phyloP scores from a whole-genome alignment of 2,797 vertebrate species.

The Myiotriccus ornatus region DNA sequence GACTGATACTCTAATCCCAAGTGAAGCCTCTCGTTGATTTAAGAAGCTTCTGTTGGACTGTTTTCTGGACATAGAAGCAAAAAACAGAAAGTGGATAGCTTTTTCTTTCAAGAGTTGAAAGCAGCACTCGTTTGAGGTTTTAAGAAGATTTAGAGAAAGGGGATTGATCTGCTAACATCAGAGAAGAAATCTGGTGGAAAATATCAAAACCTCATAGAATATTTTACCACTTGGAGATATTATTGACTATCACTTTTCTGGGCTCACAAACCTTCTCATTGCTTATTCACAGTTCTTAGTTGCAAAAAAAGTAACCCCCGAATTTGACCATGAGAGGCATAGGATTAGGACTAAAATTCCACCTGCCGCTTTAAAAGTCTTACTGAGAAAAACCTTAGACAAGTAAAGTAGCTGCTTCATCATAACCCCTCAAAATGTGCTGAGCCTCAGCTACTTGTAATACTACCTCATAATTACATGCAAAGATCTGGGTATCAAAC shows the following conservation, averaged over 20 bases:
- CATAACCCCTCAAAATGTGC: slow-evolving; percentile 51
- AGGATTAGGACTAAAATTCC: not conserved
- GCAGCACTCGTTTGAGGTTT: slow-evolving; percentile 50
- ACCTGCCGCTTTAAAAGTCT: slow-evolving; percentile 19
- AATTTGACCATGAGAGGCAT: not conserved
- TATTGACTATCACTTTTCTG: not conserved
- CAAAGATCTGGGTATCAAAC: slow-evolving; percentile 65
- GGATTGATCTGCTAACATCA: slow-evolving; percentile 60
- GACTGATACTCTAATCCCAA: slow-evolving; percentile 68
- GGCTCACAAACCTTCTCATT: not conserved
- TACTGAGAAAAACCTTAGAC: not conserved
- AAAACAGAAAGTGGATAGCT: slow-evolving; percentile 31
- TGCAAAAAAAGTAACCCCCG: not conserved
- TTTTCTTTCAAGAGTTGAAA: slow-evolving; percentile 63
- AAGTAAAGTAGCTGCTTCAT: slow-evolving; percentile 30
- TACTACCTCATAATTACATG: slow-evolving; percentile 74
- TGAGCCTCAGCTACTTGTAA: slow-evolving; percentile 65
- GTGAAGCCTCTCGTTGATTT: slow-evolving; percentile 54
- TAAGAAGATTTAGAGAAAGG: slow-evolving; percentile 52
- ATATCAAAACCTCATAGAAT: slow-evolving; percentile 30
- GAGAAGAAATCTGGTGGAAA: slow-evolving; percentile 47
- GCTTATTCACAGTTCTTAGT: not conserved
- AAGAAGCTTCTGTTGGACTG: slow-evolving; percentile 59
- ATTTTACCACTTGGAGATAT: not conserved
- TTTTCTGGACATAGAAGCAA: slow-evolving; percentile 54